A percentile compares a stretch with the other conserved stretches of the same genome.
These are phyloP conservation scores for Himalopsyche anomala DNA, from an alignment of 2,888 invertebrate genomes.

Conservation along the genomic window DNA sequence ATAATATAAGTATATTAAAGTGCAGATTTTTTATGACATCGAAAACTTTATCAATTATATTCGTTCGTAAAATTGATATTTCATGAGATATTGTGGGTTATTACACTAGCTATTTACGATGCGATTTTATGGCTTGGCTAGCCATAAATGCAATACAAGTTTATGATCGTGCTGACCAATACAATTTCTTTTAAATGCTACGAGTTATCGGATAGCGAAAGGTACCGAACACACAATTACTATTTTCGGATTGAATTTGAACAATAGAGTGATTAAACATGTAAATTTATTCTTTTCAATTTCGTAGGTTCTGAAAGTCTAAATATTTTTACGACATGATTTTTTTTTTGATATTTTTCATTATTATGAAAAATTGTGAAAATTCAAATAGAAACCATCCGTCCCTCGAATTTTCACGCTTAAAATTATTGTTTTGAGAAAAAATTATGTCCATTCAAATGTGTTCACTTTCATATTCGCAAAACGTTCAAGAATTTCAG, in stretches of 20 bases:
- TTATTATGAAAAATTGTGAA: too few relatives aligned
- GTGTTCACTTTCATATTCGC: too few relatives aligned
- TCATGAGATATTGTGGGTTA: slow-evolving; percentile 2
- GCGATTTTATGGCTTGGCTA: neutral
- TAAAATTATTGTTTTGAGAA: too few relatives aligned
- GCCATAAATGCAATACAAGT: slow-evolving; percentile 1
- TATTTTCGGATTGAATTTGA: neutral
- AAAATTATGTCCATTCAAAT: too few relatives aligned
- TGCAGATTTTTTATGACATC: neutral
- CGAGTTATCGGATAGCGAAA: neutral
- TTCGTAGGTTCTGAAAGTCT: too few relatives aligned
- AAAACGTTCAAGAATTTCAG: too few relatives aligned
- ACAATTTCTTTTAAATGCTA: slow-evolving; percentile 2
- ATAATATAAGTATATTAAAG: neutral
- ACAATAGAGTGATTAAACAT: neutral
- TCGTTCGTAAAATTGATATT: neutral
- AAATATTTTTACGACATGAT: too few relatives aligned
- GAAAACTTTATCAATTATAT: neutral
- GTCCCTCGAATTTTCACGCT: too few relatives aligned
- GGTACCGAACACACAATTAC: neutral
- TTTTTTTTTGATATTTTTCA: too few relatives aligned
- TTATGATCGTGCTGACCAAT: slow-evolving; percentile 4
- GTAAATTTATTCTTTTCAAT: neutral
- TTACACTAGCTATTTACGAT: neutral
- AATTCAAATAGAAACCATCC: too few relatives aligned